These are phyloP conservation scores for Apus apus DNA, from an alignment of 2,113 vertebrate genomes.

Conservation along the genomic window DNA sequence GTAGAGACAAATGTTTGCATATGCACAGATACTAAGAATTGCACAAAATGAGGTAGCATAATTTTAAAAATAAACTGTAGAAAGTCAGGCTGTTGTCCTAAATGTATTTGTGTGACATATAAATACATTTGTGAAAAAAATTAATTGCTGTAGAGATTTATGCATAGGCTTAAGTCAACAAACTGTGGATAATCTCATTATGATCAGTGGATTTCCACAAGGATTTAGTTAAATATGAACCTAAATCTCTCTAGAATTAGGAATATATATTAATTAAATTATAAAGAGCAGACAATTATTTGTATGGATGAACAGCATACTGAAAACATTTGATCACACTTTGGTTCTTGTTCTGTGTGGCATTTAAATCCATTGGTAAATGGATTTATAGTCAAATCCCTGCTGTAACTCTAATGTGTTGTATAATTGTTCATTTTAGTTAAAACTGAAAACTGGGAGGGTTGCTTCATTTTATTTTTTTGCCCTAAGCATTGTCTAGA, in stretches of 20 bases:
- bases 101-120: not conserved
- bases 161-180: not conserved
- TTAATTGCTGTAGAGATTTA: not conserved
- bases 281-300: not conserved
- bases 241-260: not conserved
- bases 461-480: conserved; percentile 4
- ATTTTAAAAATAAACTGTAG: not conserved
- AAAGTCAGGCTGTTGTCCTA: not conserved
- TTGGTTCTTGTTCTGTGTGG: not conserved
- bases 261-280: conserved; percentile 11
- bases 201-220: not conserved
- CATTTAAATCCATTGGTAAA: not conserved
- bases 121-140: not conserved
- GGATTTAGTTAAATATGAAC: conserved; percentile 19
- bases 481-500: not conserved
- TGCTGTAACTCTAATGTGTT: not conserved
- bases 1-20: not conserved
- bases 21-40: not conserved
- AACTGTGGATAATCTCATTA: conserved; percentile 17
- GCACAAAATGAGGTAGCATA: not conserved
- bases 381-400: not conserved
- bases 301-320: not conserved
- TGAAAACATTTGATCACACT: not conserved
- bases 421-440: not conserved
- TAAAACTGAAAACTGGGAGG: not conserved